These are phyloP conservation scores for Echinometra lucunter DNA, from an alignment of 53 echinoderm and acorn worm genomes.

Conservation along the genomic window DNA sequence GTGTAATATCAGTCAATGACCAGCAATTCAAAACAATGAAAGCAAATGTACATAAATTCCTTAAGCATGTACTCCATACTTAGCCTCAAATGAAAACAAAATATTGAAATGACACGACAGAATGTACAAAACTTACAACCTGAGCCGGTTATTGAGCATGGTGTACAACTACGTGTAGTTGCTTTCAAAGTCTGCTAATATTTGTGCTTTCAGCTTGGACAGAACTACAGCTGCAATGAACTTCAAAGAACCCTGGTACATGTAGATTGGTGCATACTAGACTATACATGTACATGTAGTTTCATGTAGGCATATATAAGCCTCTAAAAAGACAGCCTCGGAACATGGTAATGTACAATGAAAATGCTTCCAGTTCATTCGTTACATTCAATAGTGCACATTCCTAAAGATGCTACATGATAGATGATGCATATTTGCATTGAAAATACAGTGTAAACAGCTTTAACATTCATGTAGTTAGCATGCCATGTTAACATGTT, in stretches of 20 bases:
- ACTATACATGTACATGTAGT: too few relatives aligned
- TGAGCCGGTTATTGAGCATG: neutral
- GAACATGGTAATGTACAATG: conserved; percentile 5
- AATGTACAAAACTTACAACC: neutral
- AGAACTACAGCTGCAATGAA: conserved; percentile 45
- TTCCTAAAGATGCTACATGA: neutral
- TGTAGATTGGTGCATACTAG: conserved; percentile 23
- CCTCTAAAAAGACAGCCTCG: conserved; percentile 6
- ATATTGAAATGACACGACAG: neutral
- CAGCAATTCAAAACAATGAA: neutral
- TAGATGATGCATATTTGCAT: too few relatives aligned
- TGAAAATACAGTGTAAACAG: neutral
- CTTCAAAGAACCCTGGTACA: neutral
- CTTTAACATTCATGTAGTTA: neutral
- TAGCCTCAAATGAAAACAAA: too few relatives aligned
- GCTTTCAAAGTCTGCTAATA: too few relatives aligned
- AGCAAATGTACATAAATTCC: neutral
- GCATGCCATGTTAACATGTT: neutral
- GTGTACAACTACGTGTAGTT: conserved; percentile 13
- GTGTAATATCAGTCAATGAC: neutral
- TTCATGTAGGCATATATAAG: neutral
- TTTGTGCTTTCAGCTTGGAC: neutral
- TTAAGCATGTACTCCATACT: too few relatives aligned
- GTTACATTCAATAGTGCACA: neutral
- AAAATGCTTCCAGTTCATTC: neutral